Conservation (phyloP, 2,113 vertebrate genomes). For the Neolamprologus devosi region DNA sequence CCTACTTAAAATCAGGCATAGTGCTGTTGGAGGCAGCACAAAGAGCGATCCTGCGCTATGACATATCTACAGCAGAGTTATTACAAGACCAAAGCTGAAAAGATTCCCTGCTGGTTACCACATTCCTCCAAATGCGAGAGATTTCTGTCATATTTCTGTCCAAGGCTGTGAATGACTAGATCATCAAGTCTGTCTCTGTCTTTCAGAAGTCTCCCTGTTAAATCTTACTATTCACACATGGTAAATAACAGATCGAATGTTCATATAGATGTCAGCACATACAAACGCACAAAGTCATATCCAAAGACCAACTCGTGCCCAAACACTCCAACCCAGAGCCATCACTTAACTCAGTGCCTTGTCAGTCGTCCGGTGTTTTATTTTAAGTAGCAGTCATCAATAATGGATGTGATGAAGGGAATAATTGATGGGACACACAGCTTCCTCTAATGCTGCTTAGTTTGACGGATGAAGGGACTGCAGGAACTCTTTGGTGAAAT, state of each 20-base stretch:
- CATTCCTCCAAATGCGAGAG: neutral
- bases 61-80: neutral
- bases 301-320: neutral
- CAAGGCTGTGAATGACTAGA: neutral
- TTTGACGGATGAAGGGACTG: conserved; percentile 60
- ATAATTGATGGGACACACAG: conserved; percentile 67
- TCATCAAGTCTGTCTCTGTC: neutral
- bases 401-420: conserved; percentile 55
- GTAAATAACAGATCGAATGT: neutral
- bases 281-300: neutral
- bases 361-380: conserved; percentile 59
- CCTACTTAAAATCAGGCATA: neutral
- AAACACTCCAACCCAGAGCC: neutral
- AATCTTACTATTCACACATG: neutral
- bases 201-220: neutral
- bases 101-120: neutral
- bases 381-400: conserved; percentile 66
- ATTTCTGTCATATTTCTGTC: neutral
- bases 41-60: neutral
- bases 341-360: conserved; percentile 46
- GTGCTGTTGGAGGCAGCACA: neutral
- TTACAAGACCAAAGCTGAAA: neutral
- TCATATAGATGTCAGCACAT: neutral
- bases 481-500: conserved; percentile 44
- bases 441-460: conserved; percentile 65